Evolutionary conservation across 2,888 invertebrate species (phyloP).

Genomic region (Idaea biselata): DNA sequence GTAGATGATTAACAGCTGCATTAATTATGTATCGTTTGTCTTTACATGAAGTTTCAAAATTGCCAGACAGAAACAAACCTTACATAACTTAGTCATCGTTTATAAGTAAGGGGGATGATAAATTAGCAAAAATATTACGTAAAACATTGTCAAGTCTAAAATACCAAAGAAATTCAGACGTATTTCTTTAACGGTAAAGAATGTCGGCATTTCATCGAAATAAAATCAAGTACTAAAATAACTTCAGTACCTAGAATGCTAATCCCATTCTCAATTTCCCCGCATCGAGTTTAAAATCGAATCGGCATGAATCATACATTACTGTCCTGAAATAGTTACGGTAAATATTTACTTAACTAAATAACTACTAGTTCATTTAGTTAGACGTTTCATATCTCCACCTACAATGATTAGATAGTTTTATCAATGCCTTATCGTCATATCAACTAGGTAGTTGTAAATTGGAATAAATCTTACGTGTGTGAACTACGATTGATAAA

Average conservation of each 20-base stretch:
- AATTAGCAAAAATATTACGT: too few relatives aligned
- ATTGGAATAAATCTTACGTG: neutral
- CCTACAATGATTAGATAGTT: neutral
- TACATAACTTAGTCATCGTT: too few relatives aligned
- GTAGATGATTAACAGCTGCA: too few relatives aligned
- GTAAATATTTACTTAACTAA: conserved; percentile 3
- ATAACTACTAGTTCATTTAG: conserved; percentile 1
- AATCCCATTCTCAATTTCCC: neutral
- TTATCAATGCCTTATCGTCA: neutral
- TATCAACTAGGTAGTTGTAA: neutral
- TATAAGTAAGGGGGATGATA: too few relatives aligned
- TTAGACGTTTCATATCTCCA: neutral
- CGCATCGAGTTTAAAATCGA: neutral
- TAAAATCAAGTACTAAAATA: neutral
- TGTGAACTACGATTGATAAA: neutral
- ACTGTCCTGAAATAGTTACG: neutral
- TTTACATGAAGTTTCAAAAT: too few relatives aligned
- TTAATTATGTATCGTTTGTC: too few relatives aligned
- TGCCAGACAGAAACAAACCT: too few relatives aligned
- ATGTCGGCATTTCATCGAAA: neutral
- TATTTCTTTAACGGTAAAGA: neutral
- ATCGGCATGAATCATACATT: neutral
- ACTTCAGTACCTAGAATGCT: neutral
- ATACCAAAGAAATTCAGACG: too few relatives aligned
- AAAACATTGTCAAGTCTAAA: too few relatives aligned